Base-by-base conservation (phyloP, 2,113 vertebrate genomes). In the Marmota flaviventris region DNA sequence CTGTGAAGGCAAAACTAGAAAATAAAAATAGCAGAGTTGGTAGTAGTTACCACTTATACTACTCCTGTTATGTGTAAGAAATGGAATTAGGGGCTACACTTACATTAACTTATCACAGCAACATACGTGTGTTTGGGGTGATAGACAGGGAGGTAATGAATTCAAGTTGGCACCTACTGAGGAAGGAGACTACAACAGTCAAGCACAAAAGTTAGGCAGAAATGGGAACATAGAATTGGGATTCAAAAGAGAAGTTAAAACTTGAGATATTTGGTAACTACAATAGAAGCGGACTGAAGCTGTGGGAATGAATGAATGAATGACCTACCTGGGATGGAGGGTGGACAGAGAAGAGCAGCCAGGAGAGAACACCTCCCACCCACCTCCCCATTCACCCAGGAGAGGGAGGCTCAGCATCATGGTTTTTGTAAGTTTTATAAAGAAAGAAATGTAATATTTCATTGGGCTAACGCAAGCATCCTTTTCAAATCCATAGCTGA, bases 401-500 rank as follows among this genome's bases (percentile, higher is more conserved):
- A 22, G 9, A 5, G 4, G 2, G 45, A 72, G 63, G 20, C 32
- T 77, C 51, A 42, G 5, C 34, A 27, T 72, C n/a, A 20, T 45
- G 51, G 25, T 39, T 27, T 75, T 87, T 90, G 51, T 17, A 56
- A 32, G 39, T 72, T 83, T 51, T 69, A 14, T 53, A 39, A 73
- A 11, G 8, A 8, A 70, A 51, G 39, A 24, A 79, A 42, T 48
- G 73, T 29, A 70, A 61, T 69, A 22, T 73, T 89, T 70, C 76
- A 29, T 17, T 24, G 45, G 58, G 9, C 2, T 17, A 63, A 83
- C 39, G 29, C 12, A n/a, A 37, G 82, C 81, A 78, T 81, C 12
- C 37, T 32, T 95, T 90, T 73, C 45, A 94, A 89, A 56, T 45
- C 58, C 12, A n/a, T 7, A 6, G 9, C 78, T 95, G 56, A 67